phyloP scores from a whole-genome alignment of 1,140 invertebrate genomes.

The Zaprionus nigranus region DNA sequence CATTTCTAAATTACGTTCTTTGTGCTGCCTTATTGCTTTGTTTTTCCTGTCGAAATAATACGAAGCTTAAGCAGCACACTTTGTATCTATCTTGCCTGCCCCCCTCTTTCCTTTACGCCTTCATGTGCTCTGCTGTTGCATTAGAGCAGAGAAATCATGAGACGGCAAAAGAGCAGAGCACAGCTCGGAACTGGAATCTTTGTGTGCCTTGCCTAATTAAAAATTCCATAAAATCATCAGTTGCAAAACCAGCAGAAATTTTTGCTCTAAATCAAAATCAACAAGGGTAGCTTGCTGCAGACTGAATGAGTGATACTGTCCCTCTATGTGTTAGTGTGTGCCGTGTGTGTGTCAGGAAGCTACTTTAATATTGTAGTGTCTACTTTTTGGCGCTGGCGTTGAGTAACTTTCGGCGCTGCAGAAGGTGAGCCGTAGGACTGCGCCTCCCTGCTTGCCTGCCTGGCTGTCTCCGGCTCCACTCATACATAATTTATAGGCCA shows the following conservation, averaged over 20 bases:
- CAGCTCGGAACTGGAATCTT: slow-evolving; percentile 18
- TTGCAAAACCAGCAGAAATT: slow-evolving; percentile 32
- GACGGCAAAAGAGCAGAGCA: slow-evolving; percentile 7
- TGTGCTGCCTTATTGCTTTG: not conserved
- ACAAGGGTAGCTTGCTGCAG: slow-evolving; percentile 29
- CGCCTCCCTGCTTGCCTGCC: not conserved
- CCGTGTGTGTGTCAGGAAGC: slow-evolving; percentile 25
- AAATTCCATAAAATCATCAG: slow-evolving; percentile 68
- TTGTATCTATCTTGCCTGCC: not conserved
- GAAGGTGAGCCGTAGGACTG: slow-evolving; percentile 16
- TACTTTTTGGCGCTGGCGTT: slow-evolving; percentile 60
- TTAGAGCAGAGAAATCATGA: not conserved
- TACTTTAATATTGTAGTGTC: slow-evolving; percentile 58
- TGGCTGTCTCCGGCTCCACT: slow-evolving; percentile 44
- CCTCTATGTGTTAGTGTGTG: slow-evolving; percentile 1
- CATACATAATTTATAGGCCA: slow-evolving; percentile 77
- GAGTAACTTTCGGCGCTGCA: slow-evolving; percentile 48
- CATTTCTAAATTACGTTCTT: slow-evolving; percentile 2
- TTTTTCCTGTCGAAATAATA: not conserved
- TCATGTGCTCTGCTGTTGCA: not conserved
- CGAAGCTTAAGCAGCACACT: slow-evolving; percentile 1
- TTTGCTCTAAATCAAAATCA: slow-evolving; percentile 44
- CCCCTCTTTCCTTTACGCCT: not conserved
- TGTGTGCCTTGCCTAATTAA: slow-evolving; percentile 63
- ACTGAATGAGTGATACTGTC: not conserved